Conservation (phyloP, 2,113 vertebrate genomes). For the Ahaetulla prasina region DNA sequence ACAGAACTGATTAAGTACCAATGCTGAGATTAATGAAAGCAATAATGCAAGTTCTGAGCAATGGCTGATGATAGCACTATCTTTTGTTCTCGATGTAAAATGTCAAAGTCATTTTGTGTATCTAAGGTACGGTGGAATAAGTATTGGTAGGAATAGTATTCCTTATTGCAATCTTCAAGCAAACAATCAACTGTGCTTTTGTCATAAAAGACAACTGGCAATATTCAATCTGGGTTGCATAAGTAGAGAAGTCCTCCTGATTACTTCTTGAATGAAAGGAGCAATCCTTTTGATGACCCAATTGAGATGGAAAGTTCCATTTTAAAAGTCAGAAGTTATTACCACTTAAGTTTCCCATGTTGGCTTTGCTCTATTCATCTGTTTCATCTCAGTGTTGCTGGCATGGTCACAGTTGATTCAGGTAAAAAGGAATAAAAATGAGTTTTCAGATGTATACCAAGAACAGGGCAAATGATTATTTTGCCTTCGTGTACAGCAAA, state of each 20-base stretch:
- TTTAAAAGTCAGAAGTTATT: conserved; percentile 15
- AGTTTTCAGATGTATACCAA: not conserved
- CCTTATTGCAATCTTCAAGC: not conserved
- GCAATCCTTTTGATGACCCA: not conserved
- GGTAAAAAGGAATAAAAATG: not conserved
- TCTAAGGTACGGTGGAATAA: not conserved
- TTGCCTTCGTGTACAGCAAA: not conserved
- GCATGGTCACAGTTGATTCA: not conserved
- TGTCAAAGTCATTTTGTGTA: not conserved
- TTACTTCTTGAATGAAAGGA: not conserved
- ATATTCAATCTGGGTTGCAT: not conserved
- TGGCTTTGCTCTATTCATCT: not conserved
- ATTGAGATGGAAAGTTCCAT: not conserved
- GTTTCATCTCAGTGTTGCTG: not conserved
- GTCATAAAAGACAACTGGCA: not conserved
- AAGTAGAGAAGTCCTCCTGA: not conserved
- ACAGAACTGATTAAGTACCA: conserved; percentile 1
- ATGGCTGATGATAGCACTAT: not conserved
- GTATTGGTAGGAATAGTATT: not conserved
- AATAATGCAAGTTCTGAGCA: not conserved
- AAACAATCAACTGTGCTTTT: not conserved
- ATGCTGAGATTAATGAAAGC: not conserved
- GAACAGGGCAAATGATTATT: not conserved
- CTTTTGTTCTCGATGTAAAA: conserved; percentile 3
- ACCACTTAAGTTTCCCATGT: not conserved